A percentile compares a stretch with the other conserved stretches of the same genome.
Conservation (phyloP, 2,888 invertebrate species). For the Chirona hameri region DNA sequence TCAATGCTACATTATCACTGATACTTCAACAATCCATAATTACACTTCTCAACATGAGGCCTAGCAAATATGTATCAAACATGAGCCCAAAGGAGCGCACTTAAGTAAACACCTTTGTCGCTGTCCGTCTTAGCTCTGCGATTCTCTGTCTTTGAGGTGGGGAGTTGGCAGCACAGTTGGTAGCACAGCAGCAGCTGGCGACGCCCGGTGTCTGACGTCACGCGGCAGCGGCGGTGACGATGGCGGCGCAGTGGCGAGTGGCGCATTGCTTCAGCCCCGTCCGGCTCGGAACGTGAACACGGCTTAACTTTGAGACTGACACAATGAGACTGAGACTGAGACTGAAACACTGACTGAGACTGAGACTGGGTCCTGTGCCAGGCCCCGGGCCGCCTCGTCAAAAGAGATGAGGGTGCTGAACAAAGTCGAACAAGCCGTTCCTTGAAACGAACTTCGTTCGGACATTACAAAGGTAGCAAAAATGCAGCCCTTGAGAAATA, state of each 20-base stretch:
- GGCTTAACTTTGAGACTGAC: not conserved
- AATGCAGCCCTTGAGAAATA: no score
- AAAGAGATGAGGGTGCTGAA: no score
- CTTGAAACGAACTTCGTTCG: no score
- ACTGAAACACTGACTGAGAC: not conserved
- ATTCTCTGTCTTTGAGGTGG: not conserved
- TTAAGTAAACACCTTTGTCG: not conserved
- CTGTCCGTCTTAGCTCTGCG: conserved; percentile 12
- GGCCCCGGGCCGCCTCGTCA: not conserved
- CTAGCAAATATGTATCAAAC: no score
- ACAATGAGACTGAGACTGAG: not conserved
- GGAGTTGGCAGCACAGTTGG: not conserved
- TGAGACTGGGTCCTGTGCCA: not conserved
- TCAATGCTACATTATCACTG: no score
- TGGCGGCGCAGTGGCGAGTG: not conserved
- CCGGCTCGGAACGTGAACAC: not conserved
- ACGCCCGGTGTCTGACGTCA: not conserved
- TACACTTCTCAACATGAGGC: no score
- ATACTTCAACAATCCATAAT: no score
- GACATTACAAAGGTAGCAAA: no score
- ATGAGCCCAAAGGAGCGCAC: not conserved
- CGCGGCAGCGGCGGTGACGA: not conserved
- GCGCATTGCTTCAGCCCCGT: not conserved
- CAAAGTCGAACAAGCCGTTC: no score
- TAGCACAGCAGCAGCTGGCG: not conserved